Percentiles rank a stretch among this genome's conserved stretches.
These are phyloP conservation scores for Raphicerus campestris DNA, from an alignment of 2,113 vertebrate genomes.

Conservation along the genomic window DNA sequence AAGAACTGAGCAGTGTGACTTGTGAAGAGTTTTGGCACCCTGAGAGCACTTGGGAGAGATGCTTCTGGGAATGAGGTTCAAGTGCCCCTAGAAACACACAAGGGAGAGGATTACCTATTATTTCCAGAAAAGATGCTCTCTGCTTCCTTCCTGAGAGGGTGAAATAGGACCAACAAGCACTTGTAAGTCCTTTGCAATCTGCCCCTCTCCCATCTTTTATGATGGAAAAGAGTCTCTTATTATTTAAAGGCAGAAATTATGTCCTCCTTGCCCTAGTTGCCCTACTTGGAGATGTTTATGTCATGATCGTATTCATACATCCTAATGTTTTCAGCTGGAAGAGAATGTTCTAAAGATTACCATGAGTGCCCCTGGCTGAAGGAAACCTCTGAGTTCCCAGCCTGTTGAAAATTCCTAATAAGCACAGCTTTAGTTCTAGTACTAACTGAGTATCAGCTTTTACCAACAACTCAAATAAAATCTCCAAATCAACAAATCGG, in stretches of 20 bases:
- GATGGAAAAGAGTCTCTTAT: neutral
- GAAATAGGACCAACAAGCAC: neutral
- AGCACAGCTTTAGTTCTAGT: neutral
- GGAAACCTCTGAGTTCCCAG: neutral
- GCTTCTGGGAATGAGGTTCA: neutral
- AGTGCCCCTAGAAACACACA: neutral
- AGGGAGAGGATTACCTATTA: neutral
- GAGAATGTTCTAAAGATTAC: neutral
- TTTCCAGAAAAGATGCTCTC: neutral
- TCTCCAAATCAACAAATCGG: neutral
- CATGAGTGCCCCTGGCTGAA: neutral
- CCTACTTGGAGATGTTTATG: neutral
- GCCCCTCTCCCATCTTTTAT: neutral
- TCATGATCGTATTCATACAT: neutral
- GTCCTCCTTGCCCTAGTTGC: neutral
- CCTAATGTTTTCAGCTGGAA: neutral
- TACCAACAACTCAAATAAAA: neutral
- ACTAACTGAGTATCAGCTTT: neutral
- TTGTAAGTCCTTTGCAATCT: neutral
- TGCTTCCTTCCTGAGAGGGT: neutral
- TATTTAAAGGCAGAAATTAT: neutral
- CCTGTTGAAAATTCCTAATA: conserved; percentile 24
- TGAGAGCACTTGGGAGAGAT: neutral
- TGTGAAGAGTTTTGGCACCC: neutral
- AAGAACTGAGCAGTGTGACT: neutral